Percentiles rank a stretch among this genome's conserved stretches.
These are phyloP conservation scores for Poecilus cupreus DNA, from an alignment of 2,888 invertebrate species.

Conservation along the genomic window DNA sequence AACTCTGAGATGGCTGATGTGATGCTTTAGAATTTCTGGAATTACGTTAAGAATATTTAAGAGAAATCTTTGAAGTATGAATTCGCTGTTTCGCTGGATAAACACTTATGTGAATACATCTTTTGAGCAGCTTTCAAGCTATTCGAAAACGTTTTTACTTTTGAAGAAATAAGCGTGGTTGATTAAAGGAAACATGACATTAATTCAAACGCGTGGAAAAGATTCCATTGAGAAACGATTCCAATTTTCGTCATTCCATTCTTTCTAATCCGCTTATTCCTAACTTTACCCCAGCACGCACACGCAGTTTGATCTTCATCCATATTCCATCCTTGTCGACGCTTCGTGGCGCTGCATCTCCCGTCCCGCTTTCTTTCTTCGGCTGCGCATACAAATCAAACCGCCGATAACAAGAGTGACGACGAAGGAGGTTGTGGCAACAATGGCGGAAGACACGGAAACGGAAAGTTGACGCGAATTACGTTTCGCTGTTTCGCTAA, in stretches of 20 bases:
- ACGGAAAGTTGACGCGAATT: constrained; percentile 44
- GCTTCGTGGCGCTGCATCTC: neutral
- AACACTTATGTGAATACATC: too few species aligned
- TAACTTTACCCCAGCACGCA: neutral
- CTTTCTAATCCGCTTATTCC: constrained; percentile 16
- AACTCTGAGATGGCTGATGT: too few species aligned
- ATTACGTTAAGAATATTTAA: too few species aligned
- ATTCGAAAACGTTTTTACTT: neutral
- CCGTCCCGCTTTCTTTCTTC: neutral
- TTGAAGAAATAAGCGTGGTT: neutral
- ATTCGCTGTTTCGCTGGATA: too few species aligned
- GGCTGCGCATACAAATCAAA: constrained; percentile 32
- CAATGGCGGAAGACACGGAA: constrained; percentile 36
- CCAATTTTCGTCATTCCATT: constrained; percentile 9
- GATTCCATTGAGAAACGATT: constrained; percentile 17
- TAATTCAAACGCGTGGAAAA: neutral
- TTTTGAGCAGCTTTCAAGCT: neutral
- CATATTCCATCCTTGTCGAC: neutral
- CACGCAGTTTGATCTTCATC: neutral
- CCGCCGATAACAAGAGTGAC: constrained; percentile 10
- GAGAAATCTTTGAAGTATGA: too few species aligned
- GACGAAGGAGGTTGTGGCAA: neutral
- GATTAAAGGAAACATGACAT: neutral
- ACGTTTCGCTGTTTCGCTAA: constrained; percentile 39
- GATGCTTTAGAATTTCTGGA: too few species aligned